A percentile compares a stretch with the other conserved stretches of the same genome.
phyloP scores from a whole-genome alignment of 2,113 vertebrate genomes.

The Otus sunia region DNA sequence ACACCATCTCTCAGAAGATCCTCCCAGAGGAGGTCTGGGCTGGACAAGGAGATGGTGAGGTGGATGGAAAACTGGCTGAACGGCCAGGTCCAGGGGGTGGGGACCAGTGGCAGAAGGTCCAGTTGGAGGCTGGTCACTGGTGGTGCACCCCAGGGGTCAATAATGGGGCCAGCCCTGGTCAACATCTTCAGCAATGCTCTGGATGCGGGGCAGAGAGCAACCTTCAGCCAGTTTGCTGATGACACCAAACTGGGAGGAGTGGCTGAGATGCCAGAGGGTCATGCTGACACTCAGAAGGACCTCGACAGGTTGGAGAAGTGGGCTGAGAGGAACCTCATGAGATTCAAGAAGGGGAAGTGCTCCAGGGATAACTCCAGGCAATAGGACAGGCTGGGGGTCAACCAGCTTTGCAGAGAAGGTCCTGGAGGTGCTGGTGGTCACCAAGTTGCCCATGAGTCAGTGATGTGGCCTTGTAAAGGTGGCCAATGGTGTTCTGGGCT shows the following conservation, averaged over 20 bases:
- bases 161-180: neutral
- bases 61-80: neutral
- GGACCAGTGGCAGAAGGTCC: neutral
- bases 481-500: neutral
- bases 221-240: neutral
- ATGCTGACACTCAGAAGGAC: neutral
- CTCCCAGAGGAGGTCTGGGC: neutral
- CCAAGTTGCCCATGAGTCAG: neutral
- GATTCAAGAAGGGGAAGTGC: neutral
- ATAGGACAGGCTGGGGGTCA: neutral
- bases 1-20: neutral
- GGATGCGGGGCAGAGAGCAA: neutral
- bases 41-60: neutral
- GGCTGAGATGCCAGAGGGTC: neutral
- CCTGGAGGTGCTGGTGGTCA: neutral
- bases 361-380: neutral
- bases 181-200: neutral
- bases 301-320: neutral
- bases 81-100: neutral
- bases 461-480: neutral
- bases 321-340: neutral
- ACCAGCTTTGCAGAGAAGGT: neutral
- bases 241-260: neutral
- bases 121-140: neutral
- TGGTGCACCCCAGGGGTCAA: neutral